A percentile compares a stretch with the other conserved stretches of the same genome.
Evolutionary conservation across 2,113 vertebrate genomes (phyloP).

Genomic region (Pomatostomus ruficeps): DNA sequence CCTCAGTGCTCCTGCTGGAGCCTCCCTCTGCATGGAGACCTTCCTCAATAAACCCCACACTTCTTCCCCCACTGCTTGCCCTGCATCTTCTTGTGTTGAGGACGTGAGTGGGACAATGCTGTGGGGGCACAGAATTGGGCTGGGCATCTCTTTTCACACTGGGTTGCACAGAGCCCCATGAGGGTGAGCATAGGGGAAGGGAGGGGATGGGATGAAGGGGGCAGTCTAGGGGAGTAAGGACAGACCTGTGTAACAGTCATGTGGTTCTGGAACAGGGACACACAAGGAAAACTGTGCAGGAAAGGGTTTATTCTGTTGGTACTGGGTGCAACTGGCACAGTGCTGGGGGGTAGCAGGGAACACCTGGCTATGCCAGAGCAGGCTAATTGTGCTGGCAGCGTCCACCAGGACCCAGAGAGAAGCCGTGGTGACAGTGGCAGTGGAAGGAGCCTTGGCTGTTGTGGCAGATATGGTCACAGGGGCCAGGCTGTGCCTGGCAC

Average conservation of each 20-base stretch:
- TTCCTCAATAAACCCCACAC: conserved; percentile 31
- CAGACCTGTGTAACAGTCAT: neutral
- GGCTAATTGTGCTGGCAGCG: neutral
- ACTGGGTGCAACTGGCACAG: fast-evolving
- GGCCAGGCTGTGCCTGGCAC: neutral
- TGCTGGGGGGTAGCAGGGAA: neutral
- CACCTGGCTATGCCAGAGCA: neutral
- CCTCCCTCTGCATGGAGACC: neutral
- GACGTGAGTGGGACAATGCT: fast-evolving
- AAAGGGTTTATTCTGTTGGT: neutral
- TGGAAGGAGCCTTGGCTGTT: conserved; percentile 42
- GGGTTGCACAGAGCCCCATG: fast-evolving
- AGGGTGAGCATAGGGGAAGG: neutral
- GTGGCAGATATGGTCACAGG: conserved; percentile 43
- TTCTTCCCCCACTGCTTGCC: neutral
- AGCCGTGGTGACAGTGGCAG: conserved; percentile 17
- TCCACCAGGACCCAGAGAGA: neutral
- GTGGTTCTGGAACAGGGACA: neutral
- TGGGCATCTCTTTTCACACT: neutral
- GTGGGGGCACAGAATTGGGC: neutral
- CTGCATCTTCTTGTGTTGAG: neutral
- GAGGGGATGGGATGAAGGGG: neutral
- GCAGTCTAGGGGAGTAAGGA: fast-evolving
- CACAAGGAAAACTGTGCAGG: neutral
- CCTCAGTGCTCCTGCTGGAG: fast-evolving